Evolutionary conservation across 2,113 vertebrate genomes (phyloP).

Genomic region (Rhodinocichla rosea): DNA sequence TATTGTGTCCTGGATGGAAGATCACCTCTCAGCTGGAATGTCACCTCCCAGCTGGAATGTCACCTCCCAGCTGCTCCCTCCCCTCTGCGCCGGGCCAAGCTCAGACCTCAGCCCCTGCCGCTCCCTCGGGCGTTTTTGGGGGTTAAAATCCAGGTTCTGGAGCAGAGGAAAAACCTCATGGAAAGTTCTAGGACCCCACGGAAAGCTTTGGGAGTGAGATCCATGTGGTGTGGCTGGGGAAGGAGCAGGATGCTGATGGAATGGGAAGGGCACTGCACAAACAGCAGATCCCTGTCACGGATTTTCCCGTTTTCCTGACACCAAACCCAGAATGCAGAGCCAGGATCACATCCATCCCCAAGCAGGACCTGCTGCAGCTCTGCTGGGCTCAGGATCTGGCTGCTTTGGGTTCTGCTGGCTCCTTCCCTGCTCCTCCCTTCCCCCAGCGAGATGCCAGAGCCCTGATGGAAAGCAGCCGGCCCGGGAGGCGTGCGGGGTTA

Average conservation of each 20-base stretch:
- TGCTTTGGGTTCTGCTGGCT: not conserved
- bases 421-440: not conserved
- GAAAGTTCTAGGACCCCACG: not conserved
- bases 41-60: not conserved
- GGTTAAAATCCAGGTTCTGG: not conserved
- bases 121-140: rapidly evolving
- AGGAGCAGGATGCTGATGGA: not conserved
- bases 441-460: slow-evolving; percentile 13
- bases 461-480: slow-evolving; percentile 47
- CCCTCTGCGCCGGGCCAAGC: rapidly evolving
- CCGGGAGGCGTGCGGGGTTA: not conserved
- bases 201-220: not conserved
- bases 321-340: rapidly evolving
- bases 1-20: not conserved
- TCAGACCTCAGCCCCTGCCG: rapidly evolving
- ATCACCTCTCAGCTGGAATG: not conserved
- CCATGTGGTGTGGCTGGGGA: not conserved
- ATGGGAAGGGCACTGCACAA: not conserved
- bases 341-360: not conserved
- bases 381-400: not conserved
- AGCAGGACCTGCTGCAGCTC: not conserved
- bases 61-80: not conserved
- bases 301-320: rapidly evolving
- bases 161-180: not conserved
- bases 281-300: not conserved